Percentiles rank a stretch among this genome's conserved stretches.
Conservation (phyloP, 2,113 vertebrate species). For the Lycocorax pyrrhopterus region DNA sequence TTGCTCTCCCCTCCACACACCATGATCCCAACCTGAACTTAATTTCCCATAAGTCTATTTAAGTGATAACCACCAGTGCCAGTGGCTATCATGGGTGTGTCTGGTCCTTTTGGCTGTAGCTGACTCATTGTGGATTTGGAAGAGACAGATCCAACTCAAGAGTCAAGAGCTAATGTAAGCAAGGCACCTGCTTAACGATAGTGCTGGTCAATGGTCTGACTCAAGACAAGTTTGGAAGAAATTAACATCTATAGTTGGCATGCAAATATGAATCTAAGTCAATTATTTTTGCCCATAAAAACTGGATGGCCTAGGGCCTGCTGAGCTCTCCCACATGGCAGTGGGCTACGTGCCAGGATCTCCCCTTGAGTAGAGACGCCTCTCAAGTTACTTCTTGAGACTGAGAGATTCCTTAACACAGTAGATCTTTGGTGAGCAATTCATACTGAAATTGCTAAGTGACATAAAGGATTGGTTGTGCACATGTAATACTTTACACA, state of each 20-base stretch:
- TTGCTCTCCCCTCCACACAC: background rate
- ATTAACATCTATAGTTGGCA: accelerated
- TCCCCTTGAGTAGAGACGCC: background rate
- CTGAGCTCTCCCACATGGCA: background rate
- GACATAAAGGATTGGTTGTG: background rate
- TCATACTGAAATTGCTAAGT: background rate
- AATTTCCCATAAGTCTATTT: background rate
- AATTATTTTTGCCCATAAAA: background rate
- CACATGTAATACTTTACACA: background rate
- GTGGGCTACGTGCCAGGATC: accelerated
- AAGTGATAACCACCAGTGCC: background rate
- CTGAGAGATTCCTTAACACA: background rate
- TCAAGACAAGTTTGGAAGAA: background rate
- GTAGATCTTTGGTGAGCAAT: background rate
- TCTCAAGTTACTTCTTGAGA: background rate
- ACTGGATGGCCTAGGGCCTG: background rate
- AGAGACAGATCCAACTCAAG: background rate
- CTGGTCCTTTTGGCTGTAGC: background rate
- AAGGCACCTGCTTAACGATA: accelerated
- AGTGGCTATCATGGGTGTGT: too few relatives aligned
- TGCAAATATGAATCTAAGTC: background rate
- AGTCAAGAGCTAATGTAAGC: background rate
- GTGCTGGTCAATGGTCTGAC: background rate
- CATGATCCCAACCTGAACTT: background rate
- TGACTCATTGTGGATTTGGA: background rate